Conservation (phyloP, 2,888 invertebrate species). For the Philereme transversata region DNA sequence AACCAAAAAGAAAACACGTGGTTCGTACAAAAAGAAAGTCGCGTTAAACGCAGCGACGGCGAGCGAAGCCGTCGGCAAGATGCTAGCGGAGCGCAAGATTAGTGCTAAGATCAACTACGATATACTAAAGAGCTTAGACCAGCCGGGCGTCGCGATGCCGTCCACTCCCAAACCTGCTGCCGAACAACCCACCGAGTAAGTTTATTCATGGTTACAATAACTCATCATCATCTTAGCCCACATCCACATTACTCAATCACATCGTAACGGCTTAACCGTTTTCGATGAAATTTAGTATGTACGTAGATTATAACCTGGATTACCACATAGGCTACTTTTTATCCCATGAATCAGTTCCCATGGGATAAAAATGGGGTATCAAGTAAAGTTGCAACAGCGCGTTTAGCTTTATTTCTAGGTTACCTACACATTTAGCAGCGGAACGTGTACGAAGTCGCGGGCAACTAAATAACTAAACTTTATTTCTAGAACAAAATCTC, state of each 20-base stretch:
- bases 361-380: no score
- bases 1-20: slow-evolving; percentile 90
- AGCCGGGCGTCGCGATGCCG: slow-evolving; percentile 57
- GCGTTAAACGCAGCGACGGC: slow-evolving; percentile 87
- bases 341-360: no score
- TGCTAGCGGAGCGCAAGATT: slow-evolving; percentile 96
- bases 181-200: slow-evolving; percentile 42
- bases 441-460: no score
- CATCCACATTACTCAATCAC: no score
- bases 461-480: neutral
- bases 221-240: no score
- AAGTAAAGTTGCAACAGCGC: no score
- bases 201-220: slow-evolving; percentile 1
- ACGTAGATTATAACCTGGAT: no score
- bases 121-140: slow-evolving; percentile 92
- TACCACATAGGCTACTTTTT: no score
- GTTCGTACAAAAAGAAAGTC: slow-evolving; percentile 85
- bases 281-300: no score
- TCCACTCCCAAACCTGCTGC: slow-evolving; percentile 38
- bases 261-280: no score
- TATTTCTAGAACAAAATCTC: slow-evolving; percentile 21
- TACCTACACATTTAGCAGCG: no score
- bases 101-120: slow-evolving; percentile 99
- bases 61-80: slow-evolving; percentile 97
- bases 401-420: no score